Evolutionary conservation across 2,113 vertebrate genomes (phyloP).

Genomic region (Lethenteron camtschaticum): DNA sequence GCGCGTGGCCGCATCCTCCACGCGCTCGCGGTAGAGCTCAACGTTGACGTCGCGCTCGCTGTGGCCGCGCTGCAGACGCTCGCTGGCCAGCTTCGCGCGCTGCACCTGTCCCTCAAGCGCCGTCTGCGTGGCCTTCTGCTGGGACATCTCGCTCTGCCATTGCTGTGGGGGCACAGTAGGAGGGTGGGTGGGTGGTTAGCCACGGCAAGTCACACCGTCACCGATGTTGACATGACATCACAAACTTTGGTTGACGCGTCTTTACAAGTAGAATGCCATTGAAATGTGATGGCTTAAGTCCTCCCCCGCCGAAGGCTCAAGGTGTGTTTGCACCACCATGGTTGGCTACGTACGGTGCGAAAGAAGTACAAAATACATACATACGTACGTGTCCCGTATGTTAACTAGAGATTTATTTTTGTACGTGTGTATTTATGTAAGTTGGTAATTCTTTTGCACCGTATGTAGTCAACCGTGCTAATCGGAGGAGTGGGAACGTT

Average conservation of each 20-base stretch:
- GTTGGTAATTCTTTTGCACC: too few relatives aligned
- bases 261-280: background rate
- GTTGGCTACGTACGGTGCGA: too few relatives aligned
- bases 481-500: too few relatives aligned
- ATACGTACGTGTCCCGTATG: too few relatives aligned
- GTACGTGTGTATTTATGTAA: too few relatives aligned
- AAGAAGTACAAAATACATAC: too few relatives aligned
- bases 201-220: accelerated
- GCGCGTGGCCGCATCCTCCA: constrained; percentile 47
- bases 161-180: constrained; percentile 22
- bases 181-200: background rate
- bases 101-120: constrained; percentile 41
- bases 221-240: background rate
- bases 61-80: constrained; percentile 49
- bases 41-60: constrained; percentile 59
- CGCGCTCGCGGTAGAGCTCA: constrained; percentile 52
- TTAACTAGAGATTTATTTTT: too few relatives aligned
- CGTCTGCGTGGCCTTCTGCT: constrained; percentile 43
- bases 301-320: too few relatives aligned
- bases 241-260: too few relatives aligned
- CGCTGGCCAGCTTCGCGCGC: constrained; percentile 42
- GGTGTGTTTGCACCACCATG: too few relatives aligned
- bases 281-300: background rate
- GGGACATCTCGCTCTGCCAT: constrained; percentile 41
- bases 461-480: too few relatives aligned